These are phyloP conservation scores for Chymomyza amoena DNA, from an alignment of 2,888 invertebrate species.

Conservation along the genomic window DNA sequence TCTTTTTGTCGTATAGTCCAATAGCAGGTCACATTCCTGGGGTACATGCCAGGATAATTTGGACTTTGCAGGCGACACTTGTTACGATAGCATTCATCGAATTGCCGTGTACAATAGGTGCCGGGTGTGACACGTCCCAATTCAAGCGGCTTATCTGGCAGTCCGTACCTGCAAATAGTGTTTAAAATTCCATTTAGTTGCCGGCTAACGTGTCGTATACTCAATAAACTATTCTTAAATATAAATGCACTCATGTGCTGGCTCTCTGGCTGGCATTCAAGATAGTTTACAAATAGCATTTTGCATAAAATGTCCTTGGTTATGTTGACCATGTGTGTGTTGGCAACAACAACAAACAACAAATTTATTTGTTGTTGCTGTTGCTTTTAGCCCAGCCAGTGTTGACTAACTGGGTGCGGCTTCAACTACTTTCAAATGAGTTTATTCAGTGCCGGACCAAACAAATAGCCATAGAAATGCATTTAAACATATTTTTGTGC, in stretches of 20 bases:
- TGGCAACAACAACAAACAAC: too few relatives aligned
- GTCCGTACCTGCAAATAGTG: constrained; percentile 82
- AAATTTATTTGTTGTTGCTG: neutral
- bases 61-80: constrained; percentile 93
- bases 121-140: constrained; percentile 91
- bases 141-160: constrained; percentile 87
- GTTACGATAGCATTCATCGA: constrained; percentile 91
- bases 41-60: constrained; percentile 91
- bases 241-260: constrained; percentile 31
- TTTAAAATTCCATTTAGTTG: neutral
- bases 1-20: constrained; percentile 92
- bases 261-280: constrained; percentile 48
- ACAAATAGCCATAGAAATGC: neutral
- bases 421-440: neutral
- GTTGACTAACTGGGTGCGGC: constrained; percentile 21
- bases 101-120: constrained; percentile 90
- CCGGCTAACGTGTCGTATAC: neutral
- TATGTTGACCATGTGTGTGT: constrained; percentile 24
- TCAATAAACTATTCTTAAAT: neutral
- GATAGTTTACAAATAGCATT: constrained; percentile 40
- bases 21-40: constrained; percentile 93
- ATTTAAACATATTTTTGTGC: constrained; percentile 13
- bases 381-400: constrained; percentile 15
- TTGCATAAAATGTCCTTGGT: constrained; percentile 62
- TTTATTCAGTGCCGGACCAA: neutral